These are phyloP conservation scores for Syngnathus typhle DNA, from an alignment of 2,113 vertebrate species.

Conservation along the genomic window DNA sequence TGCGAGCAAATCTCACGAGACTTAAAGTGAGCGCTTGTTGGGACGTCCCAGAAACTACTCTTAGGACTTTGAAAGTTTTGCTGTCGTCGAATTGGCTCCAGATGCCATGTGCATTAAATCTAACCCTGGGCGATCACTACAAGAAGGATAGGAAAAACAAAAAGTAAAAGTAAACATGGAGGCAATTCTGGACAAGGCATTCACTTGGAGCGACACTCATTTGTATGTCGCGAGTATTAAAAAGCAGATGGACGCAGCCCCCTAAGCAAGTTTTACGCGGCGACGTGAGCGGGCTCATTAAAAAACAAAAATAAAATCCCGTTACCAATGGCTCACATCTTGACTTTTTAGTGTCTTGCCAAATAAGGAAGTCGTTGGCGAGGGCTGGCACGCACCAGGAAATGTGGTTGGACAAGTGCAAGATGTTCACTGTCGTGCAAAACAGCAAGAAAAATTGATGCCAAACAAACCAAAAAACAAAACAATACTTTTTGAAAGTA, in stretches of 20 bases:
- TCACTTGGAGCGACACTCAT: not conserved
- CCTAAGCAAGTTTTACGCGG: too few relatives aligned
- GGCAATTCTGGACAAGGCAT: not conserved
- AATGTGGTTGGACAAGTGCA: conserved; percentile 14
- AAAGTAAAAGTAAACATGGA: conserved; percentile 6
- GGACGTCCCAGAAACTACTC: not conserved
- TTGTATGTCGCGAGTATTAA: not conserved
- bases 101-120: conserved; percentile 1
- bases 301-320: not conserved
- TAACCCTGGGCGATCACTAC: not conserved
- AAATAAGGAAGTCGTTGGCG: conserved; percentile 49
- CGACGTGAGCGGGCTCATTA: not conserved
- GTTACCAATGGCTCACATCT: conserved; percentile 14
- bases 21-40: not conserved
- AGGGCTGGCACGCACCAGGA: conserved; percentile 25
- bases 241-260: conserved; percentile 1
- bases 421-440: conserved; percentile 35
- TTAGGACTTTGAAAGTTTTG: not conserved
- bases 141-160: not conserved
- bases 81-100: conserved; percentile 2
- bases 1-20: not conserved
- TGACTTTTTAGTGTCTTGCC: conserved; percentile 30
- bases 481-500: too few relatives aligned
- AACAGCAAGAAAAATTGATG: conserved; percentile 33
- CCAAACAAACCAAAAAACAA: conserved; percentile 12